These are phyloP conservation scores for Morpho helenor DNA, from an alignment of 2,888 invertebrate species.

Conservation along the genomic window DNA sequence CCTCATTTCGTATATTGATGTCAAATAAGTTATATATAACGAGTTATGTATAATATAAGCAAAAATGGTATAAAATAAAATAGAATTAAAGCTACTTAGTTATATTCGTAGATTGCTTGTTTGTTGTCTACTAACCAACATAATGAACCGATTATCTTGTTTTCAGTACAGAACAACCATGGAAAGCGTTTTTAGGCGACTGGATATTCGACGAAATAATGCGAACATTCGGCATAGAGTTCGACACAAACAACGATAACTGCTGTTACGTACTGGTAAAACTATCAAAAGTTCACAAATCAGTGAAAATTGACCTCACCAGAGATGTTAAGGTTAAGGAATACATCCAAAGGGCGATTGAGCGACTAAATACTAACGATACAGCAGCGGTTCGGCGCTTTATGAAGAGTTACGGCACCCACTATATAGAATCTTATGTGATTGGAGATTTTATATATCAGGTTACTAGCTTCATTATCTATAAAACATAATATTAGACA, in stretches of 20 bases:
- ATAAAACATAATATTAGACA: no score
- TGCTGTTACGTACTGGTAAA: slow-evolving; percentile 86
- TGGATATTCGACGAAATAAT: slow-evolving; percentile 90
- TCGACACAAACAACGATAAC: slow-evolving; percentile 80
- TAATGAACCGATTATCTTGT: slow-evolving; percentile 12
- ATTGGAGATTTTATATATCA: slow-evolving; percentile 94
- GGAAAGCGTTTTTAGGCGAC: slow-evolving; percentile 92
- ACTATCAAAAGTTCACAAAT: slow-evolving; percentile 83
- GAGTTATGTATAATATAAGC: no score
- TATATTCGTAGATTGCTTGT: no score
- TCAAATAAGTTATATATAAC: no score
- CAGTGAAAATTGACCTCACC: slow-evolving; percentile 80
- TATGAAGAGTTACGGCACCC: slow-evolving; percentile 90
- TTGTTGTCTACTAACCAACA: no score
- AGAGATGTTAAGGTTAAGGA: slow-evolving; percentile 81
- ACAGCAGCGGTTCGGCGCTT: slow-evolving; percentile 85
- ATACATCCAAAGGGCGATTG: slow-evolving; percentile 81
- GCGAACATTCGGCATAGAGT: slow-evolving; percentile 89
- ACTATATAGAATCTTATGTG: slow-evolving; percentile 90
- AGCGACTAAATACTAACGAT: slow-evolving; percentile 83
- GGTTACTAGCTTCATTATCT: slow-evolving; percentile 63
- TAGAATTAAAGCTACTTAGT: no score
- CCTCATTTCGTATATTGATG: no score
- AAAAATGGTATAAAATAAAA: no score
- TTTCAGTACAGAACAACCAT: slow-evolving; percentile 82